A percentile compares a stretch with the other conserved stretches of the same genome.
Conservation (phyloP, 2,797 vertebrate genomes). For the Aulostomus chinensis region DNA sequence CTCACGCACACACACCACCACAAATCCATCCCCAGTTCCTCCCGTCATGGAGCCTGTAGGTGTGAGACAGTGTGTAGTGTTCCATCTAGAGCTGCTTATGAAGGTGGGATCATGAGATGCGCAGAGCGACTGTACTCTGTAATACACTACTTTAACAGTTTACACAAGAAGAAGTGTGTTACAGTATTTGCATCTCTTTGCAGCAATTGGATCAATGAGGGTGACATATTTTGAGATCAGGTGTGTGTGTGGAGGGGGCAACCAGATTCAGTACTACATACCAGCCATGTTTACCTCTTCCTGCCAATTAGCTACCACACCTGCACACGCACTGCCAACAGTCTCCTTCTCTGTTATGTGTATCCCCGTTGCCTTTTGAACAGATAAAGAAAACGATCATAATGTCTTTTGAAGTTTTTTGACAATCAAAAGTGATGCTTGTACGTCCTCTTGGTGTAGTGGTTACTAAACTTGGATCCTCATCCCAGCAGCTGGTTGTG, state of each 20-base stretch:
- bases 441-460: neutral
- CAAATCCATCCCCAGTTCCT: slow-evolving; percentile 18
- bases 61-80: slow-evolving; percentile 6
- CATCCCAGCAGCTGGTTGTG: slow-evolving; percentile 16
- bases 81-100: neutral
- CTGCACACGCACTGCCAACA: slow-evolving; percentile 37
- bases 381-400: neutral
- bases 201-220: neutral
- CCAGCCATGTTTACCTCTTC: slow-evolving; percentile 50
- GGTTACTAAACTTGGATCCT: neutral
- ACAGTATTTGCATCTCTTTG: slow-evolving; percentile 15
- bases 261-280: slow-evolving; percentile 23
- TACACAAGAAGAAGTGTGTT: slow-evolving; percentile 9
- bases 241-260: slow-evolving; percentile 13
- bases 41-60: slow-evolving; percentile 12
- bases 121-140: slow-evolving; percentile 10
- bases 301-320: slow-evolving; percentile 33
- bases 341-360: too few species aligned
- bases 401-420: slow-evolving; percentile 16
- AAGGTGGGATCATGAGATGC: slow-evolving; percentile 17
- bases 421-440: slow-evolving; percentile 37
- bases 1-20: slow-evolving; percentile 13
- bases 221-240: slow-evolving; percentile 19
- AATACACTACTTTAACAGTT: slow-evolving; percentile 9
- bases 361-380: slow-evolving; percentile 18